These are phyloP conservation scores for Macquaria australasica DNA, from an alignment of 2,113 vertebrate genomes.

Conservation along the genomic window DNA sequence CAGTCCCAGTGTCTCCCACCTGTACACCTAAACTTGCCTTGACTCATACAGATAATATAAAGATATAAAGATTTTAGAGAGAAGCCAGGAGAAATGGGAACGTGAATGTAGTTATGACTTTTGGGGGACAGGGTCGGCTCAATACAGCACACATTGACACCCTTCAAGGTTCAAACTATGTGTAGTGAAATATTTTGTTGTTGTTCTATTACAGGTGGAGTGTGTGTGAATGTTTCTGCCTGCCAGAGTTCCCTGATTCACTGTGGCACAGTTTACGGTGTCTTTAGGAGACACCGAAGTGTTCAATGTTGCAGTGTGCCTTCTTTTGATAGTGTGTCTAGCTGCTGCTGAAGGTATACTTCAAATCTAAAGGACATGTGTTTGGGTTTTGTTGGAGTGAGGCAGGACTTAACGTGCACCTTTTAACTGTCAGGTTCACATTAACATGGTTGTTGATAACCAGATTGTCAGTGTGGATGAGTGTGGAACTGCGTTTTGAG, in stretches of 20 bases:
- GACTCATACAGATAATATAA: neutral
- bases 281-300: neutral
- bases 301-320: neutral
- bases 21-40: neutral
- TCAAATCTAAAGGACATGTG: neutral
- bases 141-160: neutral
- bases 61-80: neutral
- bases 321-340: neutral
- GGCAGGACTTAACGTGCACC: neutral
- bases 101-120: slow-evolving; percentile 3
- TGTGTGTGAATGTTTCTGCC: neutral
- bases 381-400: neutral
- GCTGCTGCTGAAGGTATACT: neutral
- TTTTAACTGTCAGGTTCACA: neutral
- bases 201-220: neutral
- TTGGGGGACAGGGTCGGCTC: slow-evolving; percentile 14
- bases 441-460: neutral
- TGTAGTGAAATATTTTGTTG: neutral
- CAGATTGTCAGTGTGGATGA: neutral
- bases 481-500: neutral
- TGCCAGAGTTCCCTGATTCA: neutral
- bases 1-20: neutral
- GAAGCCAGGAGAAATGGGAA: neutral
- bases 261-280: neutral
- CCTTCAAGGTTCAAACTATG: neutral